phyloP scores from a whole-genome alignment of 2,797 vertebrate species.

The Scolopax bukidnonensis region DNA sequence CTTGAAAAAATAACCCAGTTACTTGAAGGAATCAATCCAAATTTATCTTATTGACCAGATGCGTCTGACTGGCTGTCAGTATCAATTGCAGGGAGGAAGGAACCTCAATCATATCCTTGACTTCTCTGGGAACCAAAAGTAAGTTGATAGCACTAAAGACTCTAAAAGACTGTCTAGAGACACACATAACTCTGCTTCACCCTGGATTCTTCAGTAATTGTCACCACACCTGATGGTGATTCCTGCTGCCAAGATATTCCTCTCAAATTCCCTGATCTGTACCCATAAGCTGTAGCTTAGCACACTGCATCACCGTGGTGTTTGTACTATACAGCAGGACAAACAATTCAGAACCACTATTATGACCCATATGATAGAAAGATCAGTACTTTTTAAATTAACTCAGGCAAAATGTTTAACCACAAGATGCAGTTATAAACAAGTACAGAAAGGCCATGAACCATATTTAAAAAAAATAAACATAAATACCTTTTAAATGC shows the following conservation, averaged over 20 bases:
- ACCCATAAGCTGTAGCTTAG: neutral
- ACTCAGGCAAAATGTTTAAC: neutral
- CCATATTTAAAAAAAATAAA: neutral
- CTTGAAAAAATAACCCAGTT: slow-evolving; percentile 12
- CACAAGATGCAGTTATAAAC: neutral
- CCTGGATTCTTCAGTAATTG: neutral
- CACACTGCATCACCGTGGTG: neutral
- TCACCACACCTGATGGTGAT: neutral
- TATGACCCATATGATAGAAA: neutral
- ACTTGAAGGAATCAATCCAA: neutral
- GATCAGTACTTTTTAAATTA: neutral
- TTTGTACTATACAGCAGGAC: neutral
- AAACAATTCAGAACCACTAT: neutral
- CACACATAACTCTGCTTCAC: neutral
- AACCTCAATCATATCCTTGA: neutral
- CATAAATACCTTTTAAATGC: neutral
- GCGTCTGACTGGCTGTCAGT: neutral
- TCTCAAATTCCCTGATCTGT: neutral
- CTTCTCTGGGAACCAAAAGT: neutral
- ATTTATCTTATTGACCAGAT: slow-evolving; percentile 13
- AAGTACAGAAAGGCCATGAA: neutral
- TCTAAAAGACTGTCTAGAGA: neutral
- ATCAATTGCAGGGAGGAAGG: neutral
- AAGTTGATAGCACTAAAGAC: neutral
- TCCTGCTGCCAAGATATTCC: neutral